Evolutionary conservation across 2,888 invertebrate species (phyloP).

Genomic region (Drosophila greeni): DNA sequence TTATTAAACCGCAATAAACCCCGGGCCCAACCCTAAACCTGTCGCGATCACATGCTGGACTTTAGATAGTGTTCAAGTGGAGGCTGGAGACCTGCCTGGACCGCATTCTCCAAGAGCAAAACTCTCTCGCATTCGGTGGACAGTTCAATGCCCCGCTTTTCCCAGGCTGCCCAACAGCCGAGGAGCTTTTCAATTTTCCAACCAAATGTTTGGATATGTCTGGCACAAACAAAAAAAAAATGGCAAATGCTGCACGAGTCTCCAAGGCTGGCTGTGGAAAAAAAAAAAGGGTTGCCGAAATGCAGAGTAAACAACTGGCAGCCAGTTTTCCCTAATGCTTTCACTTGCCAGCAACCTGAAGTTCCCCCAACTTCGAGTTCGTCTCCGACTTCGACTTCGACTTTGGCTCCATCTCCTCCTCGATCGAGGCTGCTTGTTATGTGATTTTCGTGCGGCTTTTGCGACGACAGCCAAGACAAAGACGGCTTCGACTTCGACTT

Average conservation of each 20-base stretch:
- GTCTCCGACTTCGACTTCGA: not conserved
- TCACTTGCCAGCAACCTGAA: slow-evolving; percentile 60
- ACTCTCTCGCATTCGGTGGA: slow-evolving; percentile 29
- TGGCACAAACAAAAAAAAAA: too few species aligned
- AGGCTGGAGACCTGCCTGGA: slow-evolving; percentile 26
- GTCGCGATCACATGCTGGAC: slow-evolving; percentile 24
- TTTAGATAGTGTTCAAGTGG: not conserved
- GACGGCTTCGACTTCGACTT: slow-evolving; percentile 11
- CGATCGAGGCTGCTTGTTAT: slow-evolving; percentile 32
- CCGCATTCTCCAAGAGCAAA: slow-evolving; percentile 33
- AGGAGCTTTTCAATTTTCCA: slow-evolving; percentile 8
- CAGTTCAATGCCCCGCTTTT: slow-evolving; percentile 47
- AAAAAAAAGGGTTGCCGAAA: slow-evolving; percentile 56
- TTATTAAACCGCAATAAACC: slow-evolving; percentile 18
- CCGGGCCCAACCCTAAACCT: slow-evolving; percentile 32
- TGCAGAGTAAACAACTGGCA: slow-evolving; percentile 63
- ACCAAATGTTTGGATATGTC: slow-evolving; percentile 20
- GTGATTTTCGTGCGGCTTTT: slow-evolving; percentile 45
- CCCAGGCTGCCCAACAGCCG: slow-evolving; percentile 35
- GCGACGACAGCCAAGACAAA: slow-evolving; percentile 20
- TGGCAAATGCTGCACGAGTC: slow-evolving; percentile 56
- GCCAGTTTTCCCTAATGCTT: slow-evolving; percentile 64
- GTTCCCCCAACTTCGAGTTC: slow-evolving; percentile 4
- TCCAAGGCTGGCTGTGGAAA: slow-evolving; percentile 7
- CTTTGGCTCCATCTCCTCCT: slow-evolving; percentile 4